Conservation (phyloP, 2,797 vertebrate species). For the Phataginus tetradactyla region DNA sequence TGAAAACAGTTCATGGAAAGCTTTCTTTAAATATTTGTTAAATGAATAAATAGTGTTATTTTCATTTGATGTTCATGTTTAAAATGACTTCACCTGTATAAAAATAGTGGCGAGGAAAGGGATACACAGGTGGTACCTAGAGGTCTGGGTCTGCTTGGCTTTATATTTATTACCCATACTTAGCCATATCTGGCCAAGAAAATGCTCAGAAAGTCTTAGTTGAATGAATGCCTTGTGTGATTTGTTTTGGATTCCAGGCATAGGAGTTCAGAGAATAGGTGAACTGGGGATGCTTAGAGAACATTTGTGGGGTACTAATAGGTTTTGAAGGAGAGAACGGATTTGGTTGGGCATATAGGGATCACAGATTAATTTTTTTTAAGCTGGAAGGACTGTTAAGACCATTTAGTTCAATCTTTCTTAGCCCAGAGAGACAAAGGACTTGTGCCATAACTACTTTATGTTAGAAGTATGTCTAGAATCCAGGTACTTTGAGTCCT, state of each 20-base stretch:
- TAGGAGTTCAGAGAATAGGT: background rate
- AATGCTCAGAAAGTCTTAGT: constrained; percentile 44
- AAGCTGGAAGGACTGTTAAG: background rate
- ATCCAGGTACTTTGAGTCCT: background rate
- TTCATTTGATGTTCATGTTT: constrained; percentile 25
- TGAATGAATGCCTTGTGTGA: background rate
- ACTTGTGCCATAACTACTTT: background rate
- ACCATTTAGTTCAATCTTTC: background rate
- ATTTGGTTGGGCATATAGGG: background rate
- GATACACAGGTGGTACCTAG: background rate
- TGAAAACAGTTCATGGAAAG: constrained; percentile 31
- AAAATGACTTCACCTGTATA: constrained; percentile 28
- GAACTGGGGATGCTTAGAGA: background rate
- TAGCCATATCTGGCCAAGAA: background rate
- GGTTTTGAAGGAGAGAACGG: constrained; percentile 6
- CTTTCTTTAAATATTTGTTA: constrained; percentile 62
- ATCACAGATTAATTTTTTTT: background rate
- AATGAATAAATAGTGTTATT: constrained; percentile 40
- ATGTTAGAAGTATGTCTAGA: background rate
- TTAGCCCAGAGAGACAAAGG: background rate
- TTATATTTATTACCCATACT: constrained; percentile 32
- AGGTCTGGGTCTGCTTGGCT: background rate
- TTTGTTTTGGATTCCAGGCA: constrained; percentile 43
- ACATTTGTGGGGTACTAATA: background rate
- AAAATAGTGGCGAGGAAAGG: background rate